Evolutionary conservation across 2,888 invertebrate species (phyloP), one percentile per base, ranked within the genome.

Genomic region (Dasypolia templi): DNA sequence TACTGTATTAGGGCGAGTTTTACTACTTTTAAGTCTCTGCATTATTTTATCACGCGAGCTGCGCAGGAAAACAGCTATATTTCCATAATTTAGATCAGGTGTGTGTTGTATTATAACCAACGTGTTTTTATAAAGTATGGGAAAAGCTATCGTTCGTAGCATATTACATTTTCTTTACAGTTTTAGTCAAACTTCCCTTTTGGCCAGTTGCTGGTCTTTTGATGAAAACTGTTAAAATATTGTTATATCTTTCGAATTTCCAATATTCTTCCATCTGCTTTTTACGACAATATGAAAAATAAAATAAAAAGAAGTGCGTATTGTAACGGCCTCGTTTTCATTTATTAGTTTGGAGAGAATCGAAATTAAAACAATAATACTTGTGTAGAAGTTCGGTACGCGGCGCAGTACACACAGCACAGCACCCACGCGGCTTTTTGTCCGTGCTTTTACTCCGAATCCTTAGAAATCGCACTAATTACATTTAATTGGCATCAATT

Each of bases 21-120:
- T 81, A 83, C 81, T 65, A 68, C 77, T 78, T 81, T 76, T 75
- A 75, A 83, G 75, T 85, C 56, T 55, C 55, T 42, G 63, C 79
- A 79, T 77, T 75, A 76, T 83, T 75, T 81, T 69, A 77, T 72
- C 68, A 63, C 53, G 59, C 46, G 29, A 56, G 49, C 63, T 72
- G 32, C 32, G 49, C 63, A 29, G 19, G 22, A 42, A 63, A 17
- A 32, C 32, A 22, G 1, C n/a, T 32, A 26, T 70, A 49, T 56
- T 51, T 55, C 26, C 59, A 61, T 79, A 58, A 14, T 11, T 26
- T 26, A 73, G 6, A 51, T 56, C 59, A 65, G 35, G n/a, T 17
- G 39, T 32, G n/a, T n/a, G n/a, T n/a, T n/a, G n/a, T 65, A 59
- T 46, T 59, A 17, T 46, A 14, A 46, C 6, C 14, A 19, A 19